Evolutionary conservation across 2,888 invertebrate species (phyloP).

Genomic region (Seira musarum): DNA sequence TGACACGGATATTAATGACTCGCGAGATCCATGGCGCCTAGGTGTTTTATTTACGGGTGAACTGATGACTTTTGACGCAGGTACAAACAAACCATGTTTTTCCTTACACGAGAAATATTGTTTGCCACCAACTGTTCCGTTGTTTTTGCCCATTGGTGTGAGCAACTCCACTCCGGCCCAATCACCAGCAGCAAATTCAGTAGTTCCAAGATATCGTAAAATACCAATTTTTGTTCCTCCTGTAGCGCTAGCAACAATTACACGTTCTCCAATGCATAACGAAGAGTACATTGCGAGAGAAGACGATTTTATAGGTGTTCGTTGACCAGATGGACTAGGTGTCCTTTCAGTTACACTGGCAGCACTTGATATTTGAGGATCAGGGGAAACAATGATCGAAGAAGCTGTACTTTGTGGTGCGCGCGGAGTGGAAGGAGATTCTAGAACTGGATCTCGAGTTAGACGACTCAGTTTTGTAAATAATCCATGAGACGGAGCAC

Average conservation of each 20-base stretch:
- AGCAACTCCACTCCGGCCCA: constrained; percentile 98
- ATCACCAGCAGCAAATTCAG: constrained; percentile 92
- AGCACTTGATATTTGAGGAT: constrained; percentile 29
- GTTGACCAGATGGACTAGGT: constrained; percentile 44
- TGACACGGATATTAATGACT: constrained; percentile 82
- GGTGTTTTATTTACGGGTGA: constrained; percentile 82
- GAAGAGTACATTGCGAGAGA: constrained; percentile 16
- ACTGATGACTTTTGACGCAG: constrained; percentile 89
- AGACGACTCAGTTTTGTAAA: constrained; percentile 91
- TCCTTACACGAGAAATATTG: constrained; percentile 94
- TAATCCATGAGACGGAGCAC: constrained; percentile 92
- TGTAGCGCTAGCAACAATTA: constrained; percentile 86
- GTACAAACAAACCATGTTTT: constrained; percentile 94
- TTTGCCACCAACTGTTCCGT: constrained; percentile 93
- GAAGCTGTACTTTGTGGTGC: constrained; percentile 39
- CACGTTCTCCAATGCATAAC: constrained; percentile 89
- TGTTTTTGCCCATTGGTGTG: constrained; percentile 95
- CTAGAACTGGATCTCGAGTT: constrained; percentile 79
- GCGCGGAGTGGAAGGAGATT: constrained; percentile 41
- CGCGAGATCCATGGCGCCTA: constrained; percentile 85
- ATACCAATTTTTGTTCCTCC: constrained; percentile 93
- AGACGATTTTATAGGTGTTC: constrained; percentile 23
- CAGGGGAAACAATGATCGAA: constrained; percentile 30
- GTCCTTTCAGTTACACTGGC: constrained; percentile 25
- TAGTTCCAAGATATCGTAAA: constrained; percentile 87